Evolutionary conservation across 2,888 invertebrate species (phyloP).

Genomic region (Meta bourneti): DNA sequence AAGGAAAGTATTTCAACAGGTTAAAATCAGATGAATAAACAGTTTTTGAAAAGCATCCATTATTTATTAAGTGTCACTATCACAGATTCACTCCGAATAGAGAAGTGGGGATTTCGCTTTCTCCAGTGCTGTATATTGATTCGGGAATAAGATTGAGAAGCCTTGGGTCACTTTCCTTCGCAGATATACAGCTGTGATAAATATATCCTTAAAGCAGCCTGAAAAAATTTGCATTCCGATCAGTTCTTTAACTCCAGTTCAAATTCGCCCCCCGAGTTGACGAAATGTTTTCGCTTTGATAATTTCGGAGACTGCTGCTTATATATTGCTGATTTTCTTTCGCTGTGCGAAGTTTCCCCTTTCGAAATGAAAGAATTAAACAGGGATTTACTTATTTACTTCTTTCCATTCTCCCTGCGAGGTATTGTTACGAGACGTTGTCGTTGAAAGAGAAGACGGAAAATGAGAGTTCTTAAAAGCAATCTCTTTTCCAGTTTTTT

Average conservation of each 20-base stretch:
- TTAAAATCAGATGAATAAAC: too few species aligned
- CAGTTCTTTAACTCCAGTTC: constrained; percentile 52
- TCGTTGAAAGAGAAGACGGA: background rate
- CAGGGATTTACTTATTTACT: constrained; percentile 55
- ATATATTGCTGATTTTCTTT: constrained; percentile 72
- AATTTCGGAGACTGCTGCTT: constrained; percentile 69
- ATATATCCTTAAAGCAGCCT: constrained; percentile 8
- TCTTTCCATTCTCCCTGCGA: constrained; percentile 22
- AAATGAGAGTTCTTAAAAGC: constrained; percentile 40
- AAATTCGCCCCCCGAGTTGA: constrained; percentile 56
- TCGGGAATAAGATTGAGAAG: too few species aligned
- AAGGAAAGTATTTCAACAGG: too few species aligned
- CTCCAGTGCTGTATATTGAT: too few species aligned
- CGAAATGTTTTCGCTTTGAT: constrained; percentile 67
- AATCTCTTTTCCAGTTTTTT: background rate
- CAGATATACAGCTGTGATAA: constrained; percentile 1
- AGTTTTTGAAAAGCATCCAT: too few species aligned
- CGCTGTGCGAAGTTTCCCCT: constrained; percentile 14
- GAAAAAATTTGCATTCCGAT: constrained; percentile 57
- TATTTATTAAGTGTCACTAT: too few species aligned
- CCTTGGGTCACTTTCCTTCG: constrained; percentile 12
- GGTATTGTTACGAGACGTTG: background rate
- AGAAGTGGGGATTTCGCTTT: too few species aligned
- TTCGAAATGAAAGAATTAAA: constrained; percentile 57
- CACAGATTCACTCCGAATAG: too few species aligned